These are phyloP conservation scores for Zaprionus bogoriensis DNA, from an alignment of 2,888 invertebrate species.

Conservation along the genomic window DNA sequence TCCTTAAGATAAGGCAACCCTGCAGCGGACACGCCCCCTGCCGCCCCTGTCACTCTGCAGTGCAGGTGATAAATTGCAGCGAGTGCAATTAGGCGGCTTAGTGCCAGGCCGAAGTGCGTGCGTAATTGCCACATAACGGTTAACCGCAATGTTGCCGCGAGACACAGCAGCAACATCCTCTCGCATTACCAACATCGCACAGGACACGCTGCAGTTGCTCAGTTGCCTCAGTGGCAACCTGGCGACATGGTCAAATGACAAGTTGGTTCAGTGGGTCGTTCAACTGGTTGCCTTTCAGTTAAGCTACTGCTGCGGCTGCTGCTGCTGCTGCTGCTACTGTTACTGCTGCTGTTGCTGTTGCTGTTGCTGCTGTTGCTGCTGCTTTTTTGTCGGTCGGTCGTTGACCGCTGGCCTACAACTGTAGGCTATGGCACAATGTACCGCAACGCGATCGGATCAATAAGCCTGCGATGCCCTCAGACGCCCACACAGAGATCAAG, in stretches of 20 bases:
- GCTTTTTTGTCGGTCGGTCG: constrained; percentile 49
- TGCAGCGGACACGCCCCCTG: background rate
- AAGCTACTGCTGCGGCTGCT: constrained; percentile 17
- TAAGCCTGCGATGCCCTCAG: constrained; percentile 6
- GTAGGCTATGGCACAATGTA: constrained; percentile 59
- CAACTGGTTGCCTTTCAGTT: constrained; percentile 57
- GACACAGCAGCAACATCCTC: constrained; percentile 7
- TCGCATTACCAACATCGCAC: constrained; percentile 23
- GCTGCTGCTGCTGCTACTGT: constrained; percentile 4
- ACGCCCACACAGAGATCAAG: constrained; percentile 15
- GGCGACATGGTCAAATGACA: constrained; percentile 69
- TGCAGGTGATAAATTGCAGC: constrained; percentile 57
- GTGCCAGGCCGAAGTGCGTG: constrained; percentile 28
- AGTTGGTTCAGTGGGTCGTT: constrained; percentile 75
- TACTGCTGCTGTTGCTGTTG: constrained; percentile 16
- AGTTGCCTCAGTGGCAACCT: constrained; percentile 32
- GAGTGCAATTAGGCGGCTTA: constrained; percentile 60
- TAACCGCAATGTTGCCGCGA: constrained; percentile 9
- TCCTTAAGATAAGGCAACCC: constrained; percentile 25
- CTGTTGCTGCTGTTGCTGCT: constrained; percentile 17
- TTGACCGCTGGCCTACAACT: constrained; percentile 73
- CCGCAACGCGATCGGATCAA: constrained; percentile 29
- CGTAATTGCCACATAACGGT: constrained; percentile 41
- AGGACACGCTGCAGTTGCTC: constrained; percentile 28
- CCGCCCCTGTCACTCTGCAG: background rate